These are phyloP conservation scores for Pachycephala philippinensis DNA, from an alignment of 2,113 vertebrate species.

Conservation along the genomic window DNA sequence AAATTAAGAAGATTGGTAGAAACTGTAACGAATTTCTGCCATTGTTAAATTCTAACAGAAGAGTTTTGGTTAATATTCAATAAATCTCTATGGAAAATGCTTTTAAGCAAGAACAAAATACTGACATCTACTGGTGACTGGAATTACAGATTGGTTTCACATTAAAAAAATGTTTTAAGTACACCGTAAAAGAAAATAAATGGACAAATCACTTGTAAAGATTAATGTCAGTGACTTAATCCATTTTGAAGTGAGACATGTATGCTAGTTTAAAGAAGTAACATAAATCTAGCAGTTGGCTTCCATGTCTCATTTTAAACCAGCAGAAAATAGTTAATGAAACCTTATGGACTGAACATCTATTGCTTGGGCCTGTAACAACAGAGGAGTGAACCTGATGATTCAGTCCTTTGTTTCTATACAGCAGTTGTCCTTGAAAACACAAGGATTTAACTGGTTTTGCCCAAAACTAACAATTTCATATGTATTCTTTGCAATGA, in stretches of 20 bases:
- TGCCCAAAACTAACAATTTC: background rate
- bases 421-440: background rate
- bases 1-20: background rate
- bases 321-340: background rate
- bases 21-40: background rate
- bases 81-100: accelerated
- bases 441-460: background rate
- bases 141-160: background rate
- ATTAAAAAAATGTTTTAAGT: background rate
- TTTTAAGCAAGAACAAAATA: background rate
- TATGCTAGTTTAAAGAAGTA: background rate
- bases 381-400: background rate
- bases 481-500: background rate
- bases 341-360: background rate
- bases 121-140: background rate
- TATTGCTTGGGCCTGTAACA: background rate
- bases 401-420: background rate
- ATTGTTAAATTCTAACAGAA: background rate
- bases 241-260: background rate
- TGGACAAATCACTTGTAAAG: background rate
- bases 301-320: background rate
- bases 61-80: background rate
- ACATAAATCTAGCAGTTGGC: background rate
- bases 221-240: background rate
- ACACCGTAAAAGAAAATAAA: background rate